Base-by-base conservation (phyloP, 2,113 vertebrate species). In the Menura novaehollandiae region DNA sequence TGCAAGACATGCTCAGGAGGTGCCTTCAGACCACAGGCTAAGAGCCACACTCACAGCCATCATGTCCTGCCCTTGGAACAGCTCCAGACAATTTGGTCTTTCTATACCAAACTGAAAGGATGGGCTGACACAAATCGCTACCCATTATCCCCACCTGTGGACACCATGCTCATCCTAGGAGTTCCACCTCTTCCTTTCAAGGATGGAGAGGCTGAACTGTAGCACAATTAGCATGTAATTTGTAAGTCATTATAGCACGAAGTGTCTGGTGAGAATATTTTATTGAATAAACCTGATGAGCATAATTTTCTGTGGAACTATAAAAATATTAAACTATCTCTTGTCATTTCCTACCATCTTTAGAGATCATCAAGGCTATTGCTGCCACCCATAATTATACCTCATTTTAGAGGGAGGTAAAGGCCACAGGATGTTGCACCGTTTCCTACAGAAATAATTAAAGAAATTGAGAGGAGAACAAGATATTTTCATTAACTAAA, bases 141-240 rank as follows among this genome's bases (percentile, higher is more conserved):
- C 51, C 84, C 69, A 79, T 60, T 44, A 76, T 28, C 78, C 85
- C 22, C 39, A 60, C 59, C 95, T 88, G 76, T n/a, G 94, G 97
- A 76, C 51, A 64, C 39, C 26, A 81, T 49, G 58, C 93, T 86
- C 78, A 53, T 78, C 66, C 62, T 62, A 60, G 62, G 92, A 91
- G 96, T 79, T 96, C 94, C 86, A 88, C 85, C 91, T 95, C 95
- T 96, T 81, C 87, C 89, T 97, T 94, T 92, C 91, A 89, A 96
- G 94, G 94, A 83, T 94, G 74, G 89, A 94, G 89, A 87, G 91
- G 93, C 92, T 97, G 96, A 93, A 95, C 94, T 73, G 92, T 93
- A 93, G 88, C 96, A 97, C 98, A 98, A 98, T 98, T 98, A 98
- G 98, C 97, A 98, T 97, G 97, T 95, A 94, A 98, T 98, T 98